phyloP scores from a whole-genome alignment of 2,888 invertebrate species.

The Aplocera efformata region DNA sequence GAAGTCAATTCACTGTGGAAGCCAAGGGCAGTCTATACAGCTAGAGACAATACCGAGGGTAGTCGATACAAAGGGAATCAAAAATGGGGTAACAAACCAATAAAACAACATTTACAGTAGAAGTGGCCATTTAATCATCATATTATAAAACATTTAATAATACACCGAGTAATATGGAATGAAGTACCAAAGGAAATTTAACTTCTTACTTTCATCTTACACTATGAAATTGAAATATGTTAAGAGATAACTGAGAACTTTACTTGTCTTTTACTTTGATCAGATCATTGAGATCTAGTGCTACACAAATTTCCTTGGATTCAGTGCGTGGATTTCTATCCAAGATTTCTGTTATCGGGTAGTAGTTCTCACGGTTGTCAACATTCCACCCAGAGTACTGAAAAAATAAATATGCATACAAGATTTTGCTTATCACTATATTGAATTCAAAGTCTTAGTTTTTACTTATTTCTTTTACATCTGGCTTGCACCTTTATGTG shows the following conservation, averaged over 20 bases:
- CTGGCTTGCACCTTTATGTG: too few relatives aligned
- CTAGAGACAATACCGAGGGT: too few relatives aligned
- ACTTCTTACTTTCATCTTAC: constrained; percentile 64
- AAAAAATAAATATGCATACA: constrained; percentile 32
- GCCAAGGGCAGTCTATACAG: too few relatives aligned
- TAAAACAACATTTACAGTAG: constrained; percentile 44
- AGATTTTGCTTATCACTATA: too few relatives aligned
- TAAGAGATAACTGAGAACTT: constrained; percentile 51
- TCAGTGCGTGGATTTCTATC: constrained; percentile 76
- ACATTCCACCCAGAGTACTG: constrained; percentile 83
- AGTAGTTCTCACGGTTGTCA: constrained; percentile 80
- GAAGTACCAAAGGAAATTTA: constrained; percentile 68
- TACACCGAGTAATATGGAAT: constrained; percentile 74
- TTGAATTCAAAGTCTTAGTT: too few relatives aligned
- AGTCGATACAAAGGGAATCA: too few relatives aligned
- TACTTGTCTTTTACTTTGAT: constrained; percentile 79
- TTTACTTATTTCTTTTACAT: too few relatives aligned
- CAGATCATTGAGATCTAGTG: constrained; percentile 77
- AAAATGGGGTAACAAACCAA: too few relatives aligned
- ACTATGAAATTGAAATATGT: constrained; percentile 60
- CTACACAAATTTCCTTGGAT: constrained; percentile 79
- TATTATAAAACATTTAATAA: constrained; percentile 72
- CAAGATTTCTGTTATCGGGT: constrained; percentile 79
- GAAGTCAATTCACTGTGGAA: too few relatives aligned
- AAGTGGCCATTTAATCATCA: constrained; percentile 72